Conservation (phyloP, 2,888 invertebrate species). For the Eudemis profundana region DNA sequence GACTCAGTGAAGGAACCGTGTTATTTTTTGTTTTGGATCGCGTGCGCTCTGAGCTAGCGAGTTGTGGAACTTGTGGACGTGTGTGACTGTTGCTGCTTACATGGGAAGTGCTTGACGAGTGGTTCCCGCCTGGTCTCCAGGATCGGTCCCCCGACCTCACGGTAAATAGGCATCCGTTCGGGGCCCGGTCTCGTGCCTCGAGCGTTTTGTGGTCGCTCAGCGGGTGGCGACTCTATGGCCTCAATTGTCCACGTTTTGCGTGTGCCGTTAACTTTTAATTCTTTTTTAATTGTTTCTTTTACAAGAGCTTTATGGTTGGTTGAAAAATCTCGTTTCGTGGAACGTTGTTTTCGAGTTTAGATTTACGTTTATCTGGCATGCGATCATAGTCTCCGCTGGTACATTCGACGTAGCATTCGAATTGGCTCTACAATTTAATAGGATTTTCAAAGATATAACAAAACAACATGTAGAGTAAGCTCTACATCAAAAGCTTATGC, state of each 20-base stretch:
- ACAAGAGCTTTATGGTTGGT: constrained; percentile 11
- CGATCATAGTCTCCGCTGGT: constrained; percentile 6
- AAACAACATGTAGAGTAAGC: neutral
- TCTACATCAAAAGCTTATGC: neutral
- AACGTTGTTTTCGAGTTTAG: constrained; percentile 6
- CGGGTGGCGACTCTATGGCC: constrained; percentile 77
- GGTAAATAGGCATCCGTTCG: constrained; percentile 69
- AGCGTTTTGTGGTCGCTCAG: constrained; percentile 64
- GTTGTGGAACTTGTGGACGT: constrained; percentile 72
- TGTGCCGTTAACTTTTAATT: constrained; percentile 68
- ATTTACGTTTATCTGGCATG: constrained; percentile 6
- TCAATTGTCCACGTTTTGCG: constrained; percentile 65
- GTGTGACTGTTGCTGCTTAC: constrained; percentile 80
- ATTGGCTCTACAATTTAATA: constrained; percentile 14
- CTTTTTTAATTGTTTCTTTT: constrained; percentile 54
- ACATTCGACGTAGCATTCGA: neutral
- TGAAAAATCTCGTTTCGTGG: constrained; percentile 3
- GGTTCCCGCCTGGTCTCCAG: constrained; percentile 64
- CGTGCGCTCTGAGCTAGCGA: constrained; percentile 77
- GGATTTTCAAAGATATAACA: neutral
- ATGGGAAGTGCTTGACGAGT: constrained; percentile 79
- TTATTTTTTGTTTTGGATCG: constrained; percentile 82
- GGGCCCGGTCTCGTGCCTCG: constrained; percentile 14
- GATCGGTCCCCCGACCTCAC: constrained; percentile 68
- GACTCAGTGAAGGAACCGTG: constrained; percentile 79